Evolutionary conservation across 53 echinoderm and acorn worm genomes (phyloP), one percentile per base, ranked within the genome.

Genomic region (Echinometra lucunter): DNA sequence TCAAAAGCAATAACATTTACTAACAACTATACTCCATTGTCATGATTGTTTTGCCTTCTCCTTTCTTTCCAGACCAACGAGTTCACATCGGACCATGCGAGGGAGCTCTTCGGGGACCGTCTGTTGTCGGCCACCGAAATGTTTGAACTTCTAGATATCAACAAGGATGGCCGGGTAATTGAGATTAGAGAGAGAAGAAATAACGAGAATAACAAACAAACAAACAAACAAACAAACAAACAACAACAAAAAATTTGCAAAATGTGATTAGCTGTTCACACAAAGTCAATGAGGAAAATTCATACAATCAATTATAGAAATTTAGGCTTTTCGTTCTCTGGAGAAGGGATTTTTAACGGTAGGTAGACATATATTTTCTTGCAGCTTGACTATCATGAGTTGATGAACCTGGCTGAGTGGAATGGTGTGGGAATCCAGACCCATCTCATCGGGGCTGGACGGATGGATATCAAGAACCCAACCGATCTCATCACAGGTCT

Each of bases 81-180:
- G 34, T 98, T 98, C 55, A 96, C 95, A 18, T 96, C 95, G 13
- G 89, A 94, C 4, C 95, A 98, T 78, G 96, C 96, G 12, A 97
- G 83, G 74, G 92, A 44, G 63, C 93, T 98, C 17, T 98, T 98
- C 44, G 98, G 98, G 4, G 95, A 96, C 27, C 23, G 94, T 32
- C 92, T 81, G 94, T 92, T 93, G 2, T 66, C 66, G 13, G 88
- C 96, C n/a, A 60, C 96, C 3, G 98, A 97, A 30, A 96, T 98
- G 34, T 98, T 98, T 66, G 95, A 98, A 9, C 91, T 90, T 63
- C 74, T 98, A 58, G 98, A 98, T 88, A 66, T 94, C 34, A 97
- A 98, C 47, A 47, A 89, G 10, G 96, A 98, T 53, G 97, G 94
- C 1, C 57, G 44, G 88, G 88, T 88, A 88, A 53, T n/a, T n/a